Percentiles rank a stretch among this genome's conserved stretches.
Conservation (phyloP, 2,797 vertebrate genomes). For the Sebastes dallii region DNA sequence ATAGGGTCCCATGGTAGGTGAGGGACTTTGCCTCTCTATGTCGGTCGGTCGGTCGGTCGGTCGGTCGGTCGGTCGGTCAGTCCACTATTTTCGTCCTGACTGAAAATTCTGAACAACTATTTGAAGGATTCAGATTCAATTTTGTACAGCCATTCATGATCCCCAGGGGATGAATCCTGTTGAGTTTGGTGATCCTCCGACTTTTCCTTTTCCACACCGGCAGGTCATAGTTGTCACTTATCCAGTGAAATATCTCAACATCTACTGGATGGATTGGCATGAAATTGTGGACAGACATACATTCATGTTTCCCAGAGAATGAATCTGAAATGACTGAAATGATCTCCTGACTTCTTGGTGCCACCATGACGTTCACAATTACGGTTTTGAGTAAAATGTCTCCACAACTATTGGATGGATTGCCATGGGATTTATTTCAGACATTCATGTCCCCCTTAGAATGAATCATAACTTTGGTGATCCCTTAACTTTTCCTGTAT, state of each 20-base stretch:
- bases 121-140: neutral
- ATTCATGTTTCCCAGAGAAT: neutral
- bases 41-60: too few relatives aligned
- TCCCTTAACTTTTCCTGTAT: neutral
- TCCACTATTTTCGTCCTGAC: neutral
- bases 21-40: too few relatives aligned
- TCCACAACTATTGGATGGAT: neutral
- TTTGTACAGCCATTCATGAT: neutral
- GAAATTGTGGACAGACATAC: neutral
- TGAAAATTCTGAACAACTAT: neutral
- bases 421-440: neutral
- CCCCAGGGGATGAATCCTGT: neutral
- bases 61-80: too few relatives aligned
- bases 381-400: neutral
- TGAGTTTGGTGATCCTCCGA: neutral
- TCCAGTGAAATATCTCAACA: neutral
- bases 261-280: neutral
- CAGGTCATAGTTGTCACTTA: neutral
- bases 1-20: too few relatives aligned
- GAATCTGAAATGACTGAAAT: neutral
- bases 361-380: neutral
- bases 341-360: neutral
- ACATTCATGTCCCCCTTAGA: neutral
- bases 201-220: neutral
- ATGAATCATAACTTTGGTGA: neutral